Evolutionary conservation across 2,888 invertebrate genomes (phyloP).

Genomic region (Caenorhabditis wallacei): DNA sequence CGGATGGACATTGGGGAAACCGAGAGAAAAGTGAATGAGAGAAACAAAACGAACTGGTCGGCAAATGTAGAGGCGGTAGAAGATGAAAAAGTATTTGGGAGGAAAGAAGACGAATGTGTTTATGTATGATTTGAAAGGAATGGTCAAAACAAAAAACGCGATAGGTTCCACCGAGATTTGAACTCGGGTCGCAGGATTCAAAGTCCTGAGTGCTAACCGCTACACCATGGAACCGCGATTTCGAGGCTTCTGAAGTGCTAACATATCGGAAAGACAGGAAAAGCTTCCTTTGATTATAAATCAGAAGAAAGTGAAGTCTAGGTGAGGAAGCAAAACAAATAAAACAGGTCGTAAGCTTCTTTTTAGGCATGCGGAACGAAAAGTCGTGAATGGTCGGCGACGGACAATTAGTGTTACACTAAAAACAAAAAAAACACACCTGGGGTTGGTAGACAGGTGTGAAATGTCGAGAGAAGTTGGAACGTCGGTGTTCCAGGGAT

Average conservation of each 20-base stretch:
- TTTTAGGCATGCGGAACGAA: slow-evolving; percentile 22
- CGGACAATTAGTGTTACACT: slow-evolving; percentile 17
- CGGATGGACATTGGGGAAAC: slow-evolving; percentile 18
- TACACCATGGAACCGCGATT: slow-evolving; percentile 73
- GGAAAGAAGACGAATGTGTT: slow-evolving; percentile 27
- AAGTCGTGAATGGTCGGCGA: slow-evolving; percentile 25
- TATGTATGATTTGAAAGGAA: background rate
- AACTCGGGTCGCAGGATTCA: slow-evolving; percentile 77
- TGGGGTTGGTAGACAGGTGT: background rate
- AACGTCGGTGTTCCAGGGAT: too few species aligned
- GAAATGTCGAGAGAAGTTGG: background rate
- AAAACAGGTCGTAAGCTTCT: slow-evolving; percentile 37
- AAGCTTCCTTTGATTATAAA: background rate
- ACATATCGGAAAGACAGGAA: background rate
- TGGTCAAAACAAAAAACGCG: slow-evolving; percentile 32
- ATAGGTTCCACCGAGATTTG: slow-evolving; percentile 77
- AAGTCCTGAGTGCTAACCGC: slow-evolving; percentile 77
- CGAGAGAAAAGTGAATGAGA: slow-evolving; percentile 28
- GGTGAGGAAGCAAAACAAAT: slow-evolving; percentile 29
- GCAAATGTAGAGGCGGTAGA: slow-evolving; percentile 23
- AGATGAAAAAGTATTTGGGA: slow-evolving; percentile 21
- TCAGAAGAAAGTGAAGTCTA: background rate
- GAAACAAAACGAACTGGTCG: slow-evolving; percentile 40
- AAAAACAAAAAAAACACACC: slow-evolving; percentile 15
- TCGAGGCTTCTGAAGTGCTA: background rate